Evolutionary conservation across 2,113 vertebrate species (phyloP), one percentile per base, ranked within the genome.

Genomic region (Bambusicola thoracicus): DNA sequence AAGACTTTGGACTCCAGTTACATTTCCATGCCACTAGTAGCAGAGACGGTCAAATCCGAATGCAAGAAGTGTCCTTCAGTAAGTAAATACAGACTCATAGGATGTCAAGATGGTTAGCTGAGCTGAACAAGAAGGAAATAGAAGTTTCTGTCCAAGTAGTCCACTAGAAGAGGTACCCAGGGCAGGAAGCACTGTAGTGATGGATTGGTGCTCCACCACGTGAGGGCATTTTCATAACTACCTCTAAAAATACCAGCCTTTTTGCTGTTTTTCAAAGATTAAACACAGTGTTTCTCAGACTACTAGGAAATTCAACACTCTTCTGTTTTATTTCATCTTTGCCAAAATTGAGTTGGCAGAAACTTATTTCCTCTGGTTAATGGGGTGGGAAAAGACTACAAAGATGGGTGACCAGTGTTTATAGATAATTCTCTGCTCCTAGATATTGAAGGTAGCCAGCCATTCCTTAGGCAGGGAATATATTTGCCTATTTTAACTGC

Each of bases 51-150:
- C 91, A 98, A 98, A 94, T 85, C 95, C 0, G 25, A 97, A 59
- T 99, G 99, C 96, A 98, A 98, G 79, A 97, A 97, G 22, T 99
- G 99, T 85, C 98, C 98, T 69, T 98, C 98, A 34, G 99, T 99
- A 95, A 98, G 99, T 98, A 93, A 96, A 74, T 41, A 40, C 22
- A 7, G 38, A 22, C 41, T 73, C 2, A 1, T 11, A 43, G 63
- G 38, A 32, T 0, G 1, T 55, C 46, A 36, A 19, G 24, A 24
- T 2, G 2, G 36, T 41, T 55, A 56, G 38, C 49, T 87, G 79
- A 67, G 75, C 30, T 68, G n/a, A 46, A 40, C 9, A 77, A 84
- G n/a, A 10, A 10, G 38, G 62, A 61, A 69, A 40, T 24, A 30
- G 48, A 73, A 27, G 34, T 61, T 91, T 85, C 43, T 69, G 30